Conservation (phyloP, 92 coral and sea anemone genomes). For the Actinernus sp. region DNA sequence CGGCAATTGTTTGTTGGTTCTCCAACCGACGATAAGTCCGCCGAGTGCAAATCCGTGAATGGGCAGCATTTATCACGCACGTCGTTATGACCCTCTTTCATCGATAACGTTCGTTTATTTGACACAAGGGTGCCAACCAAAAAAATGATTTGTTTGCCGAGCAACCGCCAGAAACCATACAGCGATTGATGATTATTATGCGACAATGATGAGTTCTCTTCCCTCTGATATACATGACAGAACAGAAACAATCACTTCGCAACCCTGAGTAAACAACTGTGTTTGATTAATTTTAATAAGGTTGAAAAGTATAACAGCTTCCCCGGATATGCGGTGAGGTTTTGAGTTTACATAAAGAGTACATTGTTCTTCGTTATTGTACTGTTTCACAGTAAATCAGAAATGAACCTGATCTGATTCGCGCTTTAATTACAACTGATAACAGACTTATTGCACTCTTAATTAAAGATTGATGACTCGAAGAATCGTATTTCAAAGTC, state of each 20-base stretch:
- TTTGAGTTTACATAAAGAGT: too few species aligned
- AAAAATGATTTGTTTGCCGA: not conserved
- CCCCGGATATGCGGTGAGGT: too few species aligned
- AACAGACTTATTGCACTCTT: too few species aligned
- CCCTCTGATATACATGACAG: conserved; percentile 16
- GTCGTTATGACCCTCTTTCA: not conserved
- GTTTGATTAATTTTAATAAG: conserved; percentile 5
- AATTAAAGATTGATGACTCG: too few species aligned
- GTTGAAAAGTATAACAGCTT: not conserved
- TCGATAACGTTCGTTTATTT: not conserved
- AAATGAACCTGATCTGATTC: too few species aligned
- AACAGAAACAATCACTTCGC: conserved; percentile 8
- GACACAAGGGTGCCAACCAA: not conserved
- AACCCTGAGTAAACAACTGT: conserved; percentile 8
- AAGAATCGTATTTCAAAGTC: too few species aligned
- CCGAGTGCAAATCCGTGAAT: not conserved
- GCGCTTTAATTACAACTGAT: too few species aligned
- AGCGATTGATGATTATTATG: not conserved
- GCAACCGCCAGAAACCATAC: not conserved
- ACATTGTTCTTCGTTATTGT: too few species aligned
- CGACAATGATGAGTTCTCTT: not conserved
- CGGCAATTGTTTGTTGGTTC: not conserved
- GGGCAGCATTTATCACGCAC: not conserved
- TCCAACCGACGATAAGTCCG: not conserved
- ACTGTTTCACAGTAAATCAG: too few species aligned